Evolutionary conservation across 2,888 invertebrate genomes (phyloP).

Genomic region (Sepiola atlantica): DNA sequence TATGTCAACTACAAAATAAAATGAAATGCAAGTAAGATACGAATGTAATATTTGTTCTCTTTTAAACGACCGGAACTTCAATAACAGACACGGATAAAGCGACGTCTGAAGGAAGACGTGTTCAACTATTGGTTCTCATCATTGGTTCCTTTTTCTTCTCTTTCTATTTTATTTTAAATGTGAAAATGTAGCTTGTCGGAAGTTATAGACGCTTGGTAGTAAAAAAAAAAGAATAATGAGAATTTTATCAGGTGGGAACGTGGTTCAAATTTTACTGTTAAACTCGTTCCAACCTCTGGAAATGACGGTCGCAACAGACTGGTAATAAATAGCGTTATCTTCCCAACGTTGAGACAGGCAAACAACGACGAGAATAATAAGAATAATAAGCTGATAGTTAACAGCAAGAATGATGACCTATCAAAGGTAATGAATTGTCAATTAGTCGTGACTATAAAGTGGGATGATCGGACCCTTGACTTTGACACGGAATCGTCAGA

Average conservation of each 20-base stretch:
- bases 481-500: not conserved
- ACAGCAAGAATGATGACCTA: not conserved
- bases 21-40: no score
- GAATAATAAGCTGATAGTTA: not conserved
- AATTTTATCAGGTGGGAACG: not conserved
- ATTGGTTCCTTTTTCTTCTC: not conserved
- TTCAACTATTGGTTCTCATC: not conserved
- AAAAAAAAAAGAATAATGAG: not conserved
- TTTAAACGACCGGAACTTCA: no score
- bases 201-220: not conserved
- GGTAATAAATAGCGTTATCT: not conserved
- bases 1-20: no score
- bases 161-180: not conserved
- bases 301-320: not conserved
- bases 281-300: not conserved
- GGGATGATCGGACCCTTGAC: not conserved
- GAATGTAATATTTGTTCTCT: no score
- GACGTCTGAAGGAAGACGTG: not conserved
- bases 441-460: not conserved
- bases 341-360: not conserved
- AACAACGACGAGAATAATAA: not conserved
- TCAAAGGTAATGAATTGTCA: not conserved
- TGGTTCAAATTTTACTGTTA: not conserved
- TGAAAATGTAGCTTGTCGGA: not conserved
- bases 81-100: no score